Conservation (phyloP, 23 tunicate species). For the Trididemnum nubilum region DNA sequence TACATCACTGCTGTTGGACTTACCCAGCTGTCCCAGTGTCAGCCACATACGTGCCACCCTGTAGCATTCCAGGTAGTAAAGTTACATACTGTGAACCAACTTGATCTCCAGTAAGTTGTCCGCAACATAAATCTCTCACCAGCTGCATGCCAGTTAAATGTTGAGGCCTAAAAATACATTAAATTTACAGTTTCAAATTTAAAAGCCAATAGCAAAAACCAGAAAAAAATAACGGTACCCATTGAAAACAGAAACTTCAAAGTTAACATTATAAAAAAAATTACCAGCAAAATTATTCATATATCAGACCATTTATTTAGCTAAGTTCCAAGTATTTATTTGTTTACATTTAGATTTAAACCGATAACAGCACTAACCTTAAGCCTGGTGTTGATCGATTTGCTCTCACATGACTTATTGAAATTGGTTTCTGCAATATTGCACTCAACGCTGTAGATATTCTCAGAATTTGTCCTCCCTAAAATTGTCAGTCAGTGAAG, state of each 20-base stretch:
- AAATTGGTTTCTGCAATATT: conserved; percentile 70
- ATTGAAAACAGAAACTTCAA: no score
- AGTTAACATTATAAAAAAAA: no score
- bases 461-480: conserved; percentile 84
- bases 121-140: conserved; percentile 65
- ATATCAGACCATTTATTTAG: no score
- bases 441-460: conserved; percentile 66
- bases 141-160: conserved; percentile 87
- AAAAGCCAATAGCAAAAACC: background rate
- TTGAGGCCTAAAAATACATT: conserved; percentile 58
- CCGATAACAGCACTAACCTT: no score
- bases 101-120: conserved; percentile 79
- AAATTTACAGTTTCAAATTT: background rate
- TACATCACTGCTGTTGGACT: no score
- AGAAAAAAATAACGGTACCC: background rate
- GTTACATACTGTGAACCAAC: conserved; percentile 75
- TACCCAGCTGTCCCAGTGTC: conserved; percentile 94
- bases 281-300: no score
- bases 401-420: conserved; percentile 55
- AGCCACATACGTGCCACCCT: conserved; percentile 68
- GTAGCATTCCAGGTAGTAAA: conserved; percentile 70
- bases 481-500: no score
- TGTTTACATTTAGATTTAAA: no score
- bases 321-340: no score
- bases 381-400: conserved; percentile 72